phyloP scores from a whole-genome alignment of 2,797 vertebrate species.

The Coccyzus lansbergi region DNA sequence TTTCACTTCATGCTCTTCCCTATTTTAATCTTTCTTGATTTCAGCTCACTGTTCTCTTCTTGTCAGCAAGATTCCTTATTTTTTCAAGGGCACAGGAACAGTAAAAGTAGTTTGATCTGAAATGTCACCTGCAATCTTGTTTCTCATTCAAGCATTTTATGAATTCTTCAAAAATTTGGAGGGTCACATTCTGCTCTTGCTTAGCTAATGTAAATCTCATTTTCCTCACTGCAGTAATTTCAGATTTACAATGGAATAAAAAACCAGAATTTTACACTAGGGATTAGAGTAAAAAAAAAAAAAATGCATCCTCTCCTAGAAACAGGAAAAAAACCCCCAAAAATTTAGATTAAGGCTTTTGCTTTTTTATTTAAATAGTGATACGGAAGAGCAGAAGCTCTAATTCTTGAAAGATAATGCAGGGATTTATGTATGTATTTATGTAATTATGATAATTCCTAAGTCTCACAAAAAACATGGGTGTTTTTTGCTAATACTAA shows the following conservation, averaged over 20 bases:
- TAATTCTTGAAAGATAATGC: background rate
- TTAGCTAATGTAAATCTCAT: background rate
- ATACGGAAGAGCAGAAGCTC: background rate
- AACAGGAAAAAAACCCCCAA: background rate
- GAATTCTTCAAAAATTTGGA: background rate
- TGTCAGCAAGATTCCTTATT: background rate
- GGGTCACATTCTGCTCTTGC: background rate
- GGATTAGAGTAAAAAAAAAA: background rate
- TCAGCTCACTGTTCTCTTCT: background rate
- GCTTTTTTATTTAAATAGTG: background rate
- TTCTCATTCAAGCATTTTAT: background rate
- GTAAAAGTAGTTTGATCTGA: background rate
- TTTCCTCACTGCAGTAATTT: background rate
- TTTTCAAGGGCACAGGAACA: background rate
- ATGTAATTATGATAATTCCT: background rate
- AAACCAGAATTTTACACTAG: background rate
- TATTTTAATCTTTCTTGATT: background rate
- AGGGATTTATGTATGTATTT: background rate
- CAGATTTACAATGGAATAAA: background rate
- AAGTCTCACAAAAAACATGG: background rate
- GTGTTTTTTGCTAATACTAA: background rate
- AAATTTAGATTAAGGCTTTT: background rate
- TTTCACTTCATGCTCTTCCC: background rate
- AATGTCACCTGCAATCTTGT: background rate
- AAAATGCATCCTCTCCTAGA: fast-evolving